Evolutionary conservation across 2,888 invertebrate species (phyloP), one percentile per base, ranked within the genome.

Genomic region (Phania funesta): DNA sequence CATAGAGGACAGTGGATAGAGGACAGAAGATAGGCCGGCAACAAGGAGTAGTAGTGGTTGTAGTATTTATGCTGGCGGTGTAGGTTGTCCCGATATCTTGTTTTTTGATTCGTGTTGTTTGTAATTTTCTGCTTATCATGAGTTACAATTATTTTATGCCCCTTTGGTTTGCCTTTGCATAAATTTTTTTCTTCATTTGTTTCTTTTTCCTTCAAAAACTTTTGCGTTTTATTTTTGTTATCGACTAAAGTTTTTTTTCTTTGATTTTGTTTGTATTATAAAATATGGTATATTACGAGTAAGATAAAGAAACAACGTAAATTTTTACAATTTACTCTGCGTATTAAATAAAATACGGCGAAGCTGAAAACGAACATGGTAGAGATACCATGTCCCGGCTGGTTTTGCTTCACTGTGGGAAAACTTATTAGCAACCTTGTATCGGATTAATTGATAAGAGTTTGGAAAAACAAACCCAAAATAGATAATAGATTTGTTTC

Each of bases 101-200:
- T 78, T 73, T 68, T 76, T 65, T 48, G 65, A 65, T 84, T 82
- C 81, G 76, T 84, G 83, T 77, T 84, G 80, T 83, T 83, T 83
- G 80, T 76, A 83, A 83, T 84, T 83, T 84, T 83, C 78, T 80
- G 75, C 83, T 84, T 83, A 84, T 84, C 84, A 80, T 78, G 78
- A 78, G 65, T 78, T 78, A 74, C 82, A 82, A 82, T 82, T 82
- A 82, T 74, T 76, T 76, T 70, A 78, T 82, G 78, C 67, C 77
- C 62, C 67, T 73, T 73, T 67, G 41, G 38, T 67, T 41, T 38
- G 62, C 56, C 46, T 46, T 74, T 11, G 20, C 26, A 35, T 46
- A 22, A 56, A 38, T 35, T 32, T 35, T 52, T 62, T 54, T 41
- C 22, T 71, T 46, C n/a, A n/a, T 52, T 50, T 35, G 46, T 2